Evolutionary conservation across 2,888 invertebrate species (phyloP), one percentile per base, ranked within the genome.

Genomic region (Cyaniris semiargus): DNA sequence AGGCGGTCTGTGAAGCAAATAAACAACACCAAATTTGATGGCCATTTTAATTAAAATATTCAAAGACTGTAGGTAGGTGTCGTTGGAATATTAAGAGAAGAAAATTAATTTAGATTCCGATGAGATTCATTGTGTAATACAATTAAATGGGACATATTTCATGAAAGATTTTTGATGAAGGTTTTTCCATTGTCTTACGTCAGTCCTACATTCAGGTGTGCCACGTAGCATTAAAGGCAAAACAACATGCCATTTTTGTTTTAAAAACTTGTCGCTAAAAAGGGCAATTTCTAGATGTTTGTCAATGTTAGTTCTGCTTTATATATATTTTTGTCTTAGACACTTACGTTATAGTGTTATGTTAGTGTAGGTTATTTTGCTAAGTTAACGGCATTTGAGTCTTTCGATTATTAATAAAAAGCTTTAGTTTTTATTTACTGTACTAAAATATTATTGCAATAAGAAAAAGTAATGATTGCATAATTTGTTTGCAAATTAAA

Each of bases 41-140:
- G 71, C 71, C 13, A 78, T 79, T 71, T 60, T 56, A 79, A 77
- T 79, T 78, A 78, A 79, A 79, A 75, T 79, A 79, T 79, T 80
- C 80, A 77, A 80, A 79, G 76, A 76, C 76, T 72, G 70, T 60
- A 21, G 58, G 77, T 77, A 71, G 13, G 71, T 71, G 38, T 38
- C 70, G 38, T 70, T 70, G 38, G 38, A 71, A 71, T 71, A 71
- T 70, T 38, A 70, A 70, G 70, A 70, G 70, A 71, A 71, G 81
- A 81, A 84, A 83, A 86, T 85, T 83, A 83, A 86, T 86, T 86
- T 84, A 81, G 79, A 83, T 85, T 86, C 83, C 80, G 85, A 84
- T 82, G 81, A 81, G 82, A 82, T 84, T 82, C 82, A 82, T 38
- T 38, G 38, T 71, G 34, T 71, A 38, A 38, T 71, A 38, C n/a